Base-by-base conservation (phyloP, 1,140 invertebrate genomes). In the Drosophila ogumai region DNA sequence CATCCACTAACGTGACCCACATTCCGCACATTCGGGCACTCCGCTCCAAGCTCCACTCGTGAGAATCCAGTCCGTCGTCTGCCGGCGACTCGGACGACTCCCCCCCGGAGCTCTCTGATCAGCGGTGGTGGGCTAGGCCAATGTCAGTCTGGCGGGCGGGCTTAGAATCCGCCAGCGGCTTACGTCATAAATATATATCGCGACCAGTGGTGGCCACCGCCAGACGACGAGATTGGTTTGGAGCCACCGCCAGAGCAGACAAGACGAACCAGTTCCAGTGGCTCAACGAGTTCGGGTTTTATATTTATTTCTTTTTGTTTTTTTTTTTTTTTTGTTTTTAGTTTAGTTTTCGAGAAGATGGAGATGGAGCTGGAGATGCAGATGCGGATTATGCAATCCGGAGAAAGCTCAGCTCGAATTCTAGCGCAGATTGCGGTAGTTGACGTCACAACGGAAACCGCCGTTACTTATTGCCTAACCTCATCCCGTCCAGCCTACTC, bases 371-470 rank as follows among this genome's bases (percentile, higher is more conserved):
- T 15, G 44, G 15, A 49, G 43, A 46, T 73, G 68, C 38, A 47
- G 54, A 28, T 49, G 44, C 61, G 50, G 47, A 41, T 75, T 75
- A 76, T 75, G 73, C 60, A 75, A 75, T 32, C 60, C 41, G 59
- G 72, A 65, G 69, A 56, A 74, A 74, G 72, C 69, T 49, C 31
- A 7, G n/a, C 54, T 38, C 6, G 38, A 77, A 77, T 77, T 77
- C 75, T 78, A 71, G 75, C 41, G 32, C 75, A 77, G 41, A 77
- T 77, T 76, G 52, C 74, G 74, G 74, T 77, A 77, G 61, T 77
- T 76, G 73, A 69, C 74, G 74, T 77, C 74, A 76, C 47, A 77
- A 54, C 69, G 57, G 67, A 34, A 73, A 22, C 34, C 52, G 31
- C 67, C 69, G 69, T 73, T 72, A 72, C 31, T 25, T 25, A 32